These are phyloP conservation scores for Bos javanicus DNA, from an alignment of 2,113 vertebrate genomes.

Conservation along the genomic window DNA sequence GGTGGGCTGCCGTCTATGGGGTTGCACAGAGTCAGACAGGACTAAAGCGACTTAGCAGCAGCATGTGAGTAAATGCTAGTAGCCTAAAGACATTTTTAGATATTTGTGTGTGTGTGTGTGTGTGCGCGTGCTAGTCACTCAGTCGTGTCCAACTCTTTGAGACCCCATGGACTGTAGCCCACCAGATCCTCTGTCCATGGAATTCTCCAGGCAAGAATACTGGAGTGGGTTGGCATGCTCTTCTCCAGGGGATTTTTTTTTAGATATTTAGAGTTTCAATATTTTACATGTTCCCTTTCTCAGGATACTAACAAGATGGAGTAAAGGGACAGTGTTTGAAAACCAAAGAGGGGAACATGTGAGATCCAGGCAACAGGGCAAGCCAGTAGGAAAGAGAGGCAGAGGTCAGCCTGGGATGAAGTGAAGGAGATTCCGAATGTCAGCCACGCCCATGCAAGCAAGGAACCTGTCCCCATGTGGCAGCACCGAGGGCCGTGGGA, in stretches of 20 bases:
- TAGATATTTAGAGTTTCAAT: background rate
- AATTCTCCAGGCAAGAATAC: background rate
- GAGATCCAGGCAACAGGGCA: too few relatives aligned
- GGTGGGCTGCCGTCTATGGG: too few relatives aligned
- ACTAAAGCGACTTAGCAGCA: too few relatives aligned
- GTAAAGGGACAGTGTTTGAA: background rate
- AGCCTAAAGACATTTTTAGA: background rate
- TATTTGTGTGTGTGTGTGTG: background rate
- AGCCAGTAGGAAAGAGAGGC: background rate
- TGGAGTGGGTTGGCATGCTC: background rate
- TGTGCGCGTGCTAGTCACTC: background rate
- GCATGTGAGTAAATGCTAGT: background rate
- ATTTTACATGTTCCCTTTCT: background rate
- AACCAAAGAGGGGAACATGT: background rate
- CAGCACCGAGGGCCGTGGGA: background rate
- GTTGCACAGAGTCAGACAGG: too few relatives aligned
- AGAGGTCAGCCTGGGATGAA: background rate
- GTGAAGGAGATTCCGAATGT: background rate
- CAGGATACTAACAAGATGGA: background rate
- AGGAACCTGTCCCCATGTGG: background rate
- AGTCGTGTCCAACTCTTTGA: background rate
- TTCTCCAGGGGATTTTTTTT: background rate
- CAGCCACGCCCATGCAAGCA: background rate
- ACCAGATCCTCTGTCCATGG: background rate
- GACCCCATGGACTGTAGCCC: background rate